phyloP scores from a whole-genome alignment of 2,113 vertebrate species.

The Eclectus roratus region DNA sequence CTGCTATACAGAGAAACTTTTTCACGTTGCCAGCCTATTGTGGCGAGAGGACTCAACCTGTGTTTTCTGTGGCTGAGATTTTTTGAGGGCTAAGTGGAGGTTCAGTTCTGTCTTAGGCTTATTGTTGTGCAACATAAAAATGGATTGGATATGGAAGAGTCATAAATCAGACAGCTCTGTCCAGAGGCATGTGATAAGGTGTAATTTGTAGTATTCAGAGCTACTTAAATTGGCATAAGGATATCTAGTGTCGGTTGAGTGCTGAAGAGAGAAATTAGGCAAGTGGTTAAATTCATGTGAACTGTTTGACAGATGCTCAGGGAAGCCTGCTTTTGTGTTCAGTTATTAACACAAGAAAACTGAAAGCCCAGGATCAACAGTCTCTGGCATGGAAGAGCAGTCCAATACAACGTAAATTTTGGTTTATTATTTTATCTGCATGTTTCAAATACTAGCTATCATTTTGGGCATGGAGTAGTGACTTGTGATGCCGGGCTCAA shows the following conservation, averaged over 20 bases:
- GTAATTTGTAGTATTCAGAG: background rate
- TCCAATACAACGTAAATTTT: background rate
- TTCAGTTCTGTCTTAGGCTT: background rate
- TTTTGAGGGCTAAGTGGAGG: background rate
- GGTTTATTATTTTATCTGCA: background rate
- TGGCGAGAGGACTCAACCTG: background rate
- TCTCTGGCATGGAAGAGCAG: background rate
- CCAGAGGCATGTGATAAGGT: background rate
- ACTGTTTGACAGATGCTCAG: background rate
- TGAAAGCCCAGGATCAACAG: background rate
- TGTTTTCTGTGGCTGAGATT: background rate
- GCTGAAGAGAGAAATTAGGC: background rate
- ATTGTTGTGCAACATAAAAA: background rate
- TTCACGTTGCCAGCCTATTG: background rate
- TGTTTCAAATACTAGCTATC: background rate
- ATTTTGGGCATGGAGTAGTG: background rate
- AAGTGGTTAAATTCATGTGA: background rate
- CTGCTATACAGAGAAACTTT: background rate
- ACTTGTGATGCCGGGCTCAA: background rate
- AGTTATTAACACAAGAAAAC: background rate
- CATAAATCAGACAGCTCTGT: background rate
- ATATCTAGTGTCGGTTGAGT: background rate
- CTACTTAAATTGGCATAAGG: background rate
- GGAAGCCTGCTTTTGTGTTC: background rate
- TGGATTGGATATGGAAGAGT: background rate